phyloP scores from a whole-genome alignment of 2,888 invertebrate genomes.

The Mythimna albipuncta region DNA sequence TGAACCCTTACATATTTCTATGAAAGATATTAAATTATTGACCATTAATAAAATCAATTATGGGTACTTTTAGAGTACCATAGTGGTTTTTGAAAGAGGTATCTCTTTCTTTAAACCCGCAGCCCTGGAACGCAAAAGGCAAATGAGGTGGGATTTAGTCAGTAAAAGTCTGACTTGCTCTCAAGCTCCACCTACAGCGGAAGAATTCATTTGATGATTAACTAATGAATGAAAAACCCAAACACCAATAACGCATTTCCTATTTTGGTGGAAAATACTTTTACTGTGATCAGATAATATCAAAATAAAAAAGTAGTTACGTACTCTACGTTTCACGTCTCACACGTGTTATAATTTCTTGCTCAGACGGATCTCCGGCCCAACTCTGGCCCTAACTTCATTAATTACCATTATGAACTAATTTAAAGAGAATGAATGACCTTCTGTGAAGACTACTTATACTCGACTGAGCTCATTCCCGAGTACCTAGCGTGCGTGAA shows the following conservation, averaged over 20 bases:
- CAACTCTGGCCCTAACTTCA: not conserved
- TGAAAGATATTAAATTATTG: not conserved
- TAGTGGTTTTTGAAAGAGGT: not conserved
- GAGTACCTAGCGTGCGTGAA: not conserved
- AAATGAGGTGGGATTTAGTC: too few relatives aligned
- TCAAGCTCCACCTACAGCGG: too few relatives aligned
- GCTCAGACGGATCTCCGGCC: not conserved
- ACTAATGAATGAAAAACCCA: too few relatives aligned
- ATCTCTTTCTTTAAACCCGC: too few relatives aligned
- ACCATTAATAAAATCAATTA: not conserved
- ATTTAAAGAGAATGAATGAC: not conserved
- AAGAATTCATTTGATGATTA: too few relatives aligned
- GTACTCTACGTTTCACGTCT: too few relatives aligned
- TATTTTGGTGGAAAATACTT: not conserved
- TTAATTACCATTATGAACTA: not conserved
- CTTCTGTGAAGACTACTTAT: not conserved
- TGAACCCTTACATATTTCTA: not conserved
- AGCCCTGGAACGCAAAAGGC: too few relatives aligned
- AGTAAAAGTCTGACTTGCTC: too few relatives aligned
- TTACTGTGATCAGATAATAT: not conserved
- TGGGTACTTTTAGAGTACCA: not conserved
- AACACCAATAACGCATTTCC: not conserved
- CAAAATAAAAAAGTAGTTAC: too few relatives aligned
- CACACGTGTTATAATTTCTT: not conserved
- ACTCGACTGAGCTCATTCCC: too few relatives aligned